phyloP scores from a whole-genome alignment of 2,888 invertebrate genomes.

The Drosophila vallismaia region DNA sequence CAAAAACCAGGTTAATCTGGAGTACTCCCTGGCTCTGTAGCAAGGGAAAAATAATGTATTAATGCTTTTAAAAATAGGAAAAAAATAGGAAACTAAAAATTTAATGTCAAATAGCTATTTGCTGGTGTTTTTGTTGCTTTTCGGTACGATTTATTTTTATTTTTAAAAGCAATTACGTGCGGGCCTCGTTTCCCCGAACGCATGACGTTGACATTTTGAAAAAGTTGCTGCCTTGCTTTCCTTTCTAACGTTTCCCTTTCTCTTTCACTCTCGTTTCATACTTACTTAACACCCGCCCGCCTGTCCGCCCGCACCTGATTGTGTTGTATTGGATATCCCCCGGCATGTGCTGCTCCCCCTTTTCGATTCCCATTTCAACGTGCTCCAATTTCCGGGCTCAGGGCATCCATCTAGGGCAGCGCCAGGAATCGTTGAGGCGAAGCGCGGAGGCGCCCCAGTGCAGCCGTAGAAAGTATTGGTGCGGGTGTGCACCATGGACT shows the following conservation, averaged over 20 bases:
- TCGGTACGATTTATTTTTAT: conserved; percentile 60
- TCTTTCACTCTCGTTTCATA: conserved; percentile 56
- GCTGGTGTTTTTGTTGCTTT: conserved; percentile 12
- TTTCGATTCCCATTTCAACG: conserved; percentile 17
- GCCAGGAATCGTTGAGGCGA: conserved; percentile 40
- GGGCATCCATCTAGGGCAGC: conserved; percentile 53
- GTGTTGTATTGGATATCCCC: conserved; percentile 63
- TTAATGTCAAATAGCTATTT: conserved; percentile 51
- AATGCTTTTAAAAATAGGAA: conserved; percentile 53
- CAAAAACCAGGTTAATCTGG: not conserved
- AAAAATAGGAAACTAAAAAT: conserved; percentile 52
- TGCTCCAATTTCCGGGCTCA: conserved; percentile 51
- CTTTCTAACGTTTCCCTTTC: conserved; percentile 23
- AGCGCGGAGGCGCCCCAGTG: conserved; percentile 61
- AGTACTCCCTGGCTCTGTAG: not conserved
- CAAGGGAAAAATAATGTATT: not conserved
- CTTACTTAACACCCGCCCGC: conserved; percentile 17
- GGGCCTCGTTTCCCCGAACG: conserved; percentile 28
- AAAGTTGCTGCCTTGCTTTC: conserved; percentile 42
- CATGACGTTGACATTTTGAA: conserved; percentile 59
- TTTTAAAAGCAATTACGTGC: conserved; percentile 76
- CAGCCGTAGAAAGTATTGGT: conserved; percentile 65
- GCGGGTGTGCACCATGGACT: conserved; percentile 76
- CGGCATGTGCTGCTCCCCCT: not conserved
- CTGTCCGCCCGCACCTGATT: conserved; percentile 51